phyloP scores from a whole-genome alignment of 2,797 vertebrate species.

The Amblyopsis hoosieri region DNA sequence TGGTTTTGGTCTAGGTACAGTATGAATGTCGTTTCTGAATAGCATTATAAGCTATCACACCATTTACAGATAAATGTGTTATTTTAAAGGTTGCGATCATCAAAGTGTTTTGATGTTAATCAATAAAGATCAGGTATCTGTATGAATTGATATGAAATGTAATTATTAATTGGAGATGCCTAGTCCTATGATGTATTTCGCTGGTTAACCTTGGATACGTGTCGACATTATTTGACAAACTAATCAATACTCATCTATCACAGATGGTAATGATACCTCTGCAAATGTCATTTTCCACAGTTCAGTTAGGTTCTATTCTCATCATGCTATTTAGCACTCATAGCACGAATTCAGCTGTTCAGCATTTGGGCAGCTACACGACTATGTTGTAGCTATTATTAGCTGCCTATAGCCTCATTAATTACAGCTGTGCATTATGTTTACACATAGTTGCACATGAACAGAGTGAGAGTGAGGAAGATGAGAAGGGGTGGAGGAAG shows the following conservation, averaged over 20 bases:
- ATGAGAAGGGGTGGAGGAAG: slow-evolving; percentile 47
- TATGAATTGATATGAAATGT: too few species aligned
- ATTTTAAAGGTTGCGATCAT: background rate
- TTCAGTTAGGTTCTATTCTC: slow-evolving; percentile 29
- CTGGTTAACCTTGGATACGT: slow-evolving; percentile 19
- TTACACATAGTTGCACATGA: slow-evolving; percentile 43
- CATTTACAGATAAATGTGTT: slow-evolving; percentile 35
- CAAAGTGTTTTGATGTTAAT: too few species aligned
- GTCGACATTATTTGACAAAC: slow-evolving; percentile 28
- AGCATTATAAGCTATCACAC: background rate
- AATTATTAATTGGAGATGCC: background rate
- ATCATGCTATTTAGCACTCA: slow-evolving; percentile 8
- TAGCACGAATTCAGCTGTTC: slow-evolving; percentile 23
- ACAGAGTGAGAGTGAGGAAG: slow-evolving; percentile 55
- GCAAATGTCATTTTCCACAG: slow-evolving; percentile 20
- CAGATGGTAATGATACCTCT: slow-evolving; percentile 30
- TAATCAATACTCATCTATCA: slow-evolving; percentile 35
- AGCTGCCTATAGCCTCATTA: slow-evolving; percentile 55
- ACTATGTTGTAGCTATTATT: slow-evolving; percentile 37
- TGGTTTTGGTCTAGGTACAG: too few species aligned
- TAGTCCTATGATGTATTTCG: slow-evolving; percentile 18
- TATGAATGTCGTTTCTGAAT: too few species aligned
- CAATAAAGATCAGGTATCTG: too few species aligned
- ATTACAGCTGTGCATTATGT: slow-evolving; percentile 64
- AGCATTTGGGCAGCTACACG: slow-evolving; percentile 14